A percentile compares a stretch with the other conserved stretches of the same genome.
Evolutionary conservation across 2,888 invertebrate species (phyloP).

Genomic region (Acrocyrtus sp.): DNA sequence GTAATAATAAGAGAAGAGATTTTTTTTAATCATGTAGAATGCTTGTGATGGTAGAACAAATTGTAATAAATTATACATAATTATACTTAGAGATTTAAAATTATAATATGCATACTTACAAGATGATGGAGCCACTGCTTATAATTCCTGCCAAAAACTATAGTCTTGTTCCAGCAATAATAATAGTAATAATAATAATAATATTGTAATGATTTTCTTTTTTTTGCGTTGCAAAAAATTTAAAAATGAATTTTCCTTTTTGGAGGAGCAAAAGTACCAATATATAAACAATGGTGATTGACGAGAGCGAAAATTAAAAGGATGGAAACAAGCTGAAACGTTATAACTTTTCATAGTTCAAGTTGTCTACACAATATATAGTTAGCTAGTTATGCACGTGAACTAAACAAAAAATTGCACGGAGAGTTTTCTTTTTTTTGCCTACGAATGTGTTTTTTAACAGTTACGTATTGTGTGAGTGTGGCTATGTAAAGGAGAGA

Average conservation of each 20-base stretch:
- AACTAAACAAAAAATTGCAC: too few species aligned
- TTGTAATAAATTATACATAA: neutral
- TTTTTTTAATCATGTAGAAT: neutral
- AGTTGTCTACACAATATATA: too few species aligned
- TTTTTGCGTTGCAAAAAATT: conserved; percentile 5
- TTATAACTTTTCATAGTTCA: too few species aligned
- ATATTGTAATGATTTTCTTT: neutral
- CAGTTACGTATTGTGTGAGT: neutral
- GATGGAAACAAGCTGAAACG: too few species aligned
- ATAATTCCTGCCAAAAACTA: neutral
- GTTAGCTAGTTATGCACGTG: too few species aligned
- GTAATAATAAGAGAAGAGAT: too few species aligned
- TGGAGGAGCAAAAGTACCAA: too few species aligned
- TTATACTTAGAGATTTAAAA: neutral
- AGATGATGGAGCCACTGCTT: neutral
- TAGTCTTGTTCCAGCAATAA: conserved; percentile 15
- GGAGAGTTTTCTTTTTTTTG: too few species aligned
- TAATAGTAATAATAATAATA: conserved; percentile 40
- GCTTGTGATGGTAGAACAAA: neutral
- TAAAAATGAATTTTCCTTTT: conserved; percentile 28
- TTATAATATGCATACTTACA: neutral
- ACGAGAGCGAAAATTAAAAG: too few species aligned
- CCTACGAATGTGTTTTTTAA: neutral
- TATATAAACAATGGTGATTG: too few species aligned
- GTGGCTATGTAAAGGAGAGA: neutral